Conservation (phyloP, 2,888 invertebrate species). For the Agonopterix alstromeriana region DNA sequence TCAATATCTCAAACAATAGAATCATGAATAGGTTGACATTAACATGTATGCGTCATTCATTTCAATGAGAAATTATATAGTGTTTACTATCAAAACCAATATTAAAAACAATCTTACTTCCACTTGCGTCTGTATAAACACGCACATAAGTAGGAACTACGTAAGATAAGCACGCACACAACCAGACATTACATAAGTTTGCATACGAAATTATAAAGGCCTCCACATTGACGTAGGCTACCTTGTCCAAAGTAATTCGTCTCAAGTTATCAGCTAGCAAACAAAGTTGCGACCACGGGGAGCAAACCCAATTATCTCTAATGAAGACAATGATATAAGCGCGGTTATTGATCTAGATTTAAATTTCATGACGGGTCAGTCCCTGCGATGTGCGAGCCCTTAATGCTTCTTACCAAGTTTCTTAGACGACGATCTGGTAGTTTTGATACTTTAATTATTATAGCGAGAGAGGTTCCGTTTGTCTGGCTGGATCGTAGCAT, state of each 20-base stretch:
- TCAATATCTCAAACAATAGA: too few relatives aligned
- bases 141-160: too few relatives aligned
- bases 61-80: too few relatives aligned
- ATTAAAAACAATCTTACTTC: too few relatives aligned
- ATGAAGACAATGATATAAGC: slow-evolving; percentile 79
- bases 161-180: neutral
- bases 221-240: slow-evolving; percentile 19
- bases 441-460: slow-evolving; percentile 34
- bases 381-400: slow-evolving; percentile 71
- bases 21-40: too few relatives aligned
- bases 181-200: neutral
- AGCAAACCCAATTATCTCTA: slow-evolving; percentile 77
- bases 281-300: slow-evolving; percentile 72
- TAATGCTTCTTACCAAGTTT: slow-evolving; percentile 73
- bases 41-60: too few relatives aligned
- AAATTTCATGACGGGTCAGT: slow-evolving; percentile 77
- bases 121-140: too few relatives aligned
- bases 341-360: slow-evolving; percentile 77
- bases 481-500: neutral
- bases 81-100: too few relatives aligned
- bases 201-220: too few relatives aligned
- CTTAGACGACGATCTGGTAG: slow-evolving; percentile 19
- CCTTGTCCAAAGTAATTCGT: slow-evolving; percentile 67
- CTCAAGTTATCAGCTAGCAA: slow-evolving; percentile 71
- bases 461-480: slow-evolving; percentile 17